These are phyloP conservation scores for Acanthacorydalis orientalis DNA, from an alignment of 2,888 invertebrate genomes.

Conservation along the genomic window DNA sequence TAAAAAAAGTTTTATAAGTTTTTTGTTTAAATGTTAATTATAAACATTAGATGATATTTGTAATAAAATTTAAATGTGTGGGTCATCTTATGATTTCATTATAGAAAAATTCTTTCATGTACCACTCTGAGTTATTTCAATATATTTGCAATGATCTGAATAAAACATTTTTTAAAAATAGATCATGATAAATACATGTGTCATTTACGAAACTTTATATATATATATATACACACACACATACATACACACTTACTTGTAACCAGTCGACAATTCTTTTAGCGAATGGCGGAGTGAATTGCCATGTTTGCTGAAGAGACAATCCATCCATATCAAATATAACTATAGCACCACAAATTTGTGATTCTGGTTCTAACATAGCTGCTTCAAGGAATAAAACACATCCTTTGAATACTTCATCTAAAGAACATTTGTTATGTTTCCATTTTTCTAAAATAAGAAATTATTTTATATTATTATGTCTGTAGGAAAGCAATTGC, in stretches of 20 bases:
- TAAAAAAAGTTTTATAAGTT: no score
- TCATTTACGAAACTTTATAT: no score
- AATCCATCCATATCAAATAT: conserved; percentile 78
- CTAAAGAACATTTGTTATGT: conserved; percentile 56
- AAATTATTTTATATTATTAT: neutral
- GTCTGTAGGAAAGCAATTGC: no score
- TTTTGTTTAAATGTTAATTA: no score
- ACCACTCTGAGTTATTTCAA: no score
- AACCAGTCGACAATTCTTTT: conserved; percentile 73
- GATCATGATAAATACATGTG: neutral
- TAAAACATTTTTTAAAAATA: neutral
- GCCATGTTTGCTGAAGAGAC: conserved; percentile 64
- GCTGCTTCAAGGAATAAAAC: conserved; percentile 69
- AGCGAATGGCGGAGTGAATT: conserved; percentile 72
- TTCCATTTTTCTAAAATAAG: conserved; percentile 62
- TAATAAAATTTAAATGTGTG: no score
- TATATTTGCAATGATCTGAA: neutral
- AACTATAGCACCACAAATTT: conserved; percentile 61
- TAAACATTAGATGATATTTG: no score
- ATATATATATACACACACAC: no score
- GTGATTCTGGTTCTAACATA: conserved; percentile 60
- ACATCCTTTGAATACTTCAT: conserved; percentile 70
- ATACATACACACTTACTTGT: conserved; percentile 31
- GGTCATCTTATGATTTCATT: no score
- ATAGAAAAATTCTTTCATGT: no score